These are phyloP conservation scores for Rhyacophila brunnea DNA, from an alignment of 1,140 invertebrate species.

Conservation along the genomic window DNA sequence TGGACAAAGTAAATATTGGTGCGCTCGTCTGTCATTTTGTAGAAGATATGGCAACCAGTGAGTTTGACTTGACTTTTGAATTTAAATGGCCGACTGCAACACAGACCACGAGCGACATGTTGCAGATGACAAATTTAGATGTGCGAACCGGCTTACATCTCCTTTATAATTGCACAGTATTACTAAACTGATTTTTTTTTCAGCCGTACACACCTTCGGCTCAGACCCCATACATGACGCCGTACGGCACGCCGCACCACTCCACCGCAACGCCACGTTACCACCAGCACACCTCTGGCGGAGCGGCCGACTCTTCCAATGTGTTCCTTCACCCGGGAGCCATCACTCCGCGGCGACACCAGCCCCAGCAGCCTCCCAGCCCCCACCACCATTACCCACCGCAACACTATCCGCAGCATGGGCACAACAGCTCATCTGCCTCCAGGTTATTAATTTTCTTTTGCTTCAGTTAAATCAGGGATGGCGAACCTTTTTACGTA, in stretches of 20 bases:
- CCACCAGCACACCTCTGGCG: constrained; percentile 59
- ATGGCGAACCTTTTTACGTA: too few species aligned
- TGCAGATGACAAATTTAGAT: too few species aligned
- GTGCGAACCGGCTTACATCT: too few species aligned
- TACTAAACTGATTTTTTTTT: constrained; percentile 5
- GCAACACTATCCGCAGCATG: constrained; percentile 35
- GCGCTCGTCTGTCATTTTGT: too few species aligned
- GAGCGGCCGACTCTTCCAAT: constrained; percentile 44
- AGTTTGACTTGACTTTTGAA: too few species aligned
- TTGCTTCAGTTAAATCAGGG: too few species aligned
- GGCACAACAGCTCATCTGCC: constrained; percentile 31
- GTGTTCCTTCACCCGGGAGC: constrained; percentile 62
- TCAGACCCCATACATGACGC: constrained; percentile 88
- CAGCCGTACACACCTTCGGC: constrained; percentile 83
- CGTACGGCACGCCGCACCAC: constrained; percentile 76
- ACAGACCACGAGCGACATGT: too few species aligned
- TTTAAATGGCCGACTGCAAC: too few species aligned
- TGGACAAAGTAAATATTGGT: too few species aligned
- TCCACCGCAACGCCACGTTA: constrained; percentile 56
- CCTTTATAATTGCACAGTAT: too few species aligned
- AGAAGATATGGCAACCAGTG: too few species aligned
- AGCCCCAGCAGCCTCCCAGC: constrained; percentile 37
- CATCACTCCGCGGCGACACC: constrained; percentile 48
- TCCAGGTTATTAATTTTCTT: constrained; percentile 16
- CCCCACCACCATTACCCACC: constrained; percentile 47